phyloP scores from a whole-genome alignment of 2,797 vertebrate genomes.

The Protonibea diacanthus region DNA sequence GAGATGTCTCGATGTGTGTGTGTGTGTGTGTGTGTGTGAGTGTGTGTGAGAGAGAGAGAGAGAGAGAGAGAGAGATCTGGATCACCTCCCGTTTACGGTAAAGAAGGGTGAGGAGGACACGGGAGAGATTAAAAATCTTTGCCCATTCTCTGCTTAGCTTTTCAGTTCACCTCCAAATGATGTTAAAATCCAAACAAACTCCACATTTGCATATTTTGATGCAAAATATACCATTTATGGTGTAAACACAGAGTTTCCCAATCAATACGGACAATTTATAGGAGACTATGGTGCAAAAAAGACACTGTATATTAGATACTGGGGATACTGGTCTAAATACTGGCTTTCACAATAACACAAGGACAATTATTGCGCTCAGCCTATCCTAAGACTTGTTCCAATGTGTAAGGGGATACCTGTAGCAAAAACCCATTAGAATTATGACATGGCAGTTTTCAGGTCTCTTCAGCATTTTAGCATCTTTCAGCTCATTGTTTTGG shows the following conservation, averaged over 20 bases:
- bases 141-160: constrained; percentile 30
- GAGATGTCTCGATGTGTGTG: constrained; percentile 59
- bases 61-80: neutral
- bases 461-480: neutral
- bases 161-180: constrained; percentile 32
- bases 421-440: neutral
- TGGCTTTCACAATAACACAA: too few relatives aligned
- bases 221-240: constrained; percentile 16
- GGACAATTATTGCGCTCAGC: neutral
- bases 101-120: constrained; percentile 57
- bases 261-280: constrained; percentile 4
- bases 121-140: constrained; percentile 24
- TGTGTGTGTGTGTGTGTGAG: neutral
- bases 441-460: too few relatives aligned
- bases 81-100: constrained; percentile 13
- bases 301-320: constrained; percentile 5
- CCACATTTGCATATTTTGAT: constrained; percentile 4
- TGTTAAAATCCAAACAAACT: constrained; percentile 24
- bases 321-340: neutral
- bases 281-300: constrained; percentile 7
- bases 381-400: neutral
- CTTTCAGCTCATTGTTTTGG: neutral
- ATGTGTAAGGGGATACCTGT: neutral
- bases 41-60: neutral
- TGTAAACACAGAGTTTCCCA: constrained; percentile 18